These are phyloP conservation scores for Molorchus minor DNA, from an alignment of 2,888 invertebrate genomes.

Conservation along the genomic window DNA sequence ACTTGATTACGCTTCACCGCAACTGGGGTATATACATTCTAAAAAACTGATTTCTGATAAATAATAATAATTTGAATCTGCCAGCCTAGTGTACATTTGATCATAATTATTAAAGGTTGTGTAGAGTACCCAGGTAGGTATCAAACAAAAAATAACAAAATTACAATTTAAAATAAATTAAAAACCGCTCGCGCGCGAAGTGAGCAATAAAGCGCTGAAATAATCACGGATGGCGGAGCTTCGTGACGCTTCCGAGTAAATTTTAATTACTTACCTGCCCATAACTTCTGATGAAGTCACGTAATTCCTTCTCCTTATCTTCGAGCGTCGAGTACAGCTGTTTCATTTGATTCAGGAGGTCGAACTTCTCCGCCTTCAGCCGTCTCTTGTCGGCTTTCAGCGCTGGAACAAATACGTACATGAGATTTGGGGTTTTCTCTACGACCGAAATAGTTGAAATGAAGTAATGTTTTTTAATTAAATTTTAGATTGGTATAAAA, in stretches of 20 bases:
- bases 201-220: background rate
- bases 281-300: slow-evolving; percentile 94
- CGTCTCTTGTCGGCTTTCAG: slow-evolving; percentile 90
- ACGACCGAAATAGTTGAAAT: too few relatives aligned
- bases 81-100: too few relatives aligned
- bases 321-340: slow-evolving; percentile 93
- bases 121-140: too few relatives aligned
- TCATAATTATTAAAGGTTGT: too few relatives aligned
- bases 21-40: too few relatives aligned
- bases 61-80: too few relatives aligned
- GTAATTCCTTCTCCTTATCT: slow-evolving; percentile 91
- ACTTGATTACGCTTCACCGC: too few relatives aligned
- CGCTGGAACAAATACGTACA: slow-evolving; percentile 67
- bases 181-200: background rate
- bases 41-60: too few relatives aligned
- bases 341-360: slow-evolving; percentile 92
- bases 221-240: background rate
- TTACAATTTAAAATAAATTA: slow-evolving; percentile 5
- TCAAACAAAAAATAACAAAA: too few relatives aligned
- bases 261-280: slow-evolving; percentile 79
- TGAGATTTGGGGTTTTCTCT: too few relatives aligned
- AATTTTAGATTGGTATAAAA: too few relatives aligned
- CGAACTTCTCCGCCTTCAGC: slow-evolving; percentile 92
- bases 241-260: background rate
- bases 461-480: too few relatives aligned